Percentiles rank a stretch among this genome's conserved stretches.
These are phyloP conservation scores for Dyspetes luteomarginatus DNA, from an alignment of 2,888 invertebrate species.

Conservation along the genomic window DNA sequence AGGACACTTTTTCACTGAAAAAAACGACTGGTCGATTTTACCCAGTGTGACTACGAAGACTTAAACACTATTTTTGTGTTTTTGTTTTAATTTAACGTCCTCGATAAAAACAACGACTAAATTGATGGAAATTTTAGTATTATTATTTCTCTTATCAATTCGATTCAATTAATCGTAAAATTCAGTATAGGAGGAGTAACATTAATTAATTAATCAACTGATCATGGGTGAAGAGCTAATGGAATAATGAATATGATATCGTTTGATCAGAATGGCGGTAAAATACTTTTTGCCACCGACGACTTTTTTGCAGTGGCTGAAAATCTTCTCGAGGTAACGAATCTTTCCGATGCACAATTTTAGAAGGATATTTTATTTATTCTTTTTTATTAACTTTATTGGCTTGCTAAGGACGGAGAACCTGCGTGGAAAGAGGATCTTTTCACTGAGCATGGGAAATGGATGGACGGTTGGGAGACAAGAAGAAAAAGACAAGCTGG, in stretches of 20 bases:
- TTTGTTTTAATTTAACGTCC: too few relatives aligned
- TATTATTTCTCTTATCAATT: neutral
- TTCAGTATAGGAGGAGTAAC: neutral
- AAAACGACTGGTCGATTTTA: too few relatives aligned
- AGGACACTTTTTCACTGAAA: too few relatives aligned
- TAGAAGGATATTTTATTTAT: neutral
- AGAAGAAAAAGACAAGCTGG: constrained; percentile 86
- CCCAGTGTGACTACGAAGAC: too few relatives aligned
- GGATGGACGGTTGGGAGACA: constrained; percentile 90
- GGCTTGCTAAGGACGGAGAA: constrained; percentile 82
- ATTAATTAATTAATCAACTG: neutral
- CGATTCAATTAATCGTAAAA: neutral
- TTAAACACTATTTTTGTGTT: too few relatives aligned
- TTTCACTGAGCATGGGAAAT: constrained; percentile 87
- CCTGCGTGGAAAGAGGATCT: constrained; percentile 86
- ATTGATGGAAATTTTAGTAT: too few relatives aligned
- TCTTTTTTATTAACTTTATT: constrained; percentile 18
- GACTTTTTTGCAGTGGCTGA: constrained; percentile 88
- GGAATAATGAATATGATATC: neutral
- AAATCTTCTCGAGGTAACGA: constrained; percentile 84
- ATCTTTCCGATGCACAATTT: neutral
- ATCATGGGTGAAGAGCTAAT: neutral
- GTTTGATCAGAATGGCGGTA: constrained; percentile 85
- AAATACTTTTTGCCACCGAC: constrained; percentile 86
- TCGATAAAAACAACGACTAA: too few relatives aligned